phyloP scores from a whole-genome alignment of 2,888 invertebrate species.

The Tethea ocularis region DNA sequence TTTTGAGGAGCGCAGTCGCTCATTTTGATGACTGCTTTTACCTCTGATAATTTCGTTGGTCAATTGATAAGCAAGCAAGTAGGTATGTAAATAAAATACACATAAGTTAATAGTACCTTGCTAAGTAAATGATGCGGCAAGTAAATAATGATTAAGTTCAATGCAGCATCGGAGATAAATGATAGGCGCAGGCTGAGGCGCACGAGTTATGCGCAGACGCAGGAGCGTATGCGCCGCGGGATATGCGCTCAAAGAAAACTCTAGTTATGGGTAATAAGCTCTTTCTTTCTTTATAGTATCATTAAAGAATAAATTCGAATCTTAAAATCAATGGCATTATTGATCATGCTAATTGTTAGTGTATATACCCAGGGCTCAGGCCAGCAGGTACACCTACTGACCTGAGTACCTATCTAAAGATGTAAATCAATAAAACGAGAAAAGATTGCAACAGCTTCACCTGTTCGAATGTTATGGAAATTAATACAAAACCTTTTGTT shows the following conservation, averaged over 20 bases:
- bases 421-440: too few species aligned
- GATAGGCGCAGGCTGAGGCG: not conserved
- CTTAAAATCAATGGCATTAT: too few species aligned
- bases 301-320: not conserved
- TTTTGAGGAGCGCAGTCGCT: too few species aligned
- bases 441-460: not conserved
- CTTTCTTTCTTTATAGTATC: not conserved
- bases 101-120: not conserved
- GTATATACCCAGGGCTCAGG: too few species aligned
- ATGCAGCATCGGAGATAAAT: not conserved
- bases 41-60: too few species aligned
- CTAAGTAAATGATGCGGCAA: not conserved
- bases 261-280: not conserved
- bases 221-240: not conserved
- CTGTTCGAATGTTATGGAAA: not conserved
- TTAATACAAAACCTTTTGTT: constrained; percentile 3
- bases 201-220: constrained; percentile 1
- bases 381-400: too few species aligned
- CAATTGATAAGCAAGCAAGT: not conserved
- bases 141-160: constrained; percentile 4
- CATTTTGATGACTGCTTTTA: too few species aligned
- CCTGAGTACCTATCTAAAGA: too few species aligned
- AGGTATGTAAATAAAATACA: not conserved
- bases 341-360: too few species aligned
- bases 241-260: not conserved